Evolutionary conservation across 2,113 vertebrate genomes (phyloP).

Genomic region (Paramormyrops kingsleyae): DNA sequence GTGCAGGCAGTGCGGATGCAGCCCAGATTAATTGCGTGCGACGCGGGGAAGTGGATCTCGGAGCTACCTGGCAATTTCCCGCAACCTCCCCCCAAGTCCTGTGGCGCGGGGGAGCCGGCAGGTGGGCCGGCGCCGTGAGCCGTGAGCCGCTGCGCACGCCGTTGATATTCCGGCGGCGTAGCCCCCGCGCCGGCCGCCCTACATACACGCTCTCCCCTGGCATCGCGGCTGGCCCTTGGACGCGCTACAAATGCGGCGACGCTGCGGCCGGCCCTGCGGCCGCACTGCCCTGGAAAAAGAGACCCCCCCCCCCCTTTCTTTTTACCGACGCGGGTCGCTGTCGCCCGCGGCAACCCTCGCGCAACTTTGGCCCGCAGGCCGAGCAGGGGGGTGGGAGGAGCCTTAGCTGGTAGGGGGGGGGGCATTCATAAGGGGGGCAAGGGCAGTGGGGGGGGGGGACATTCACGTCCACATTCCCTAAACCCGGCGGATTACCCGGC

Average conservation of each 20-base stretch:
- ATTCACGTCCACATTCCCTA: slow-evolving; percentile 33
- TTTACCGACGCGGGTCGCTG: neutral
- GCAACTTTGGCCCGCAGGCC: neutral
- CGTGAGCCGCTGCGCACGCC: slow-evolving; percentile 46
- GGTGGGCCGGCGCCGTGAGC: slow-evolving; percentile 64
- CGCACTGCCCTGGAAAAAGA: slow-evolving; percentile 1
- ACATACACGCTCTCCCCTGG: slow-evolving; percentile 57
- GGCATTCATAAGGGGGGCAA: neutral
- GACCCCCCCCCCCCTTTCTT: neutral
- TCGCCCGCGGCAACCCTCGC: slow-evolving; percentile 3
- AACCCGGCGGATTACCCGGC: too few species aligned
- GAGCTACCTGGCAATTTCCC: slow-evolving; percentile 72
- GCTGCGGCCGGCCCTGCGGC: slow-evolving; percentile 11
- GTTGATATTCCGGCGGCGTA: slow-evolving; percentile 71
- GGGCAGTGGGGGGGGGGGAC: slow-evolving; percentile 20
- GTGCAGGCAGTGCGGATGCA: slow-evolving; percentile 63
- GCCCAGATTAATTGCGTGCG: slow-evolving; percentile 71
- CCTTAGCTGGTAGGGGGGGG: neutral
- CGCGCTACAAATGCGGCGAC: slow-evolving; percentile 9
- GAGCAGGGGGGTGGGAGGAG: neutral
- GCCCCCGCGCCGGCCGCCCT: slow-evolving; percentile 62
- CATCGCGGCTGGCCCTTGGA: slow-evolving; percentile 8
- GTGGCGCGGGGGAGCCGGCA: slow-evolving; percentile 65
- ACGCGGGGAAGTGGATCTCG: slow-evolving; percentile 68
- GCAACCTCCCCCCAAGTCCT: slow-evolving; percentile 49